Base-by-base conservation (phyloP, 2,888 invertebrate genomes). In the Disparrhopalites patrizii region DNA sequence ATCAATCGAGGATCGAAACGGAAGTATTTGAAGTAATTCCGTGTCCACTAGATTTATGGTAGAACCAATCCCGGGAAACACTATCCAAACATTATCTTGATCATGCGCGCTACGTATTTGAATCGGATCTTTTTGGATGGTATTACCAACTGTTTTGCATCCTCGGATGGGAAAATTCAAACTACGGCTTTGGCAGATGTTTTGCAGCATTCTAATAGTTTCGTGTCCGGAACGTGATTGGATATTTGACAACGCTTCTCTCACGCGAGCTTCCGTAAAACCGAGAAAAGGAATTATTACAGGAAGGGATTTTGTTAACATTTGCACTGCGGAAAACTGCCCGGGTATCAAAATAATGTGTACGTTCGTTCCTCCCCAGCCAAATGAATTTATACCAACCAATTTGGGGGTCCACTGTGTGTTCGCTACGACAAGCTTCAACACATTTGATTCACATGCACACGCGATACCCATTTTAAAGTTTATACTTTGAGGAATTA, bases 11-110 rank as follows among this genome's bases (percentile, higher is more conserved):
- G 85, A 84, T 70, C 86, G 87, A 82, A 97, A 97, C 1, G 83
- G 81, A 62, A 93, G 90, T 70, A 98, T 82, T 69, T 83, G 81
- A 86, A 97, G 87, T 73, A 99, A 83, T 66, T 88, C 85, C 77
- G 87, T 87, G 5, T 56, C 63, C 63, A 65, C 66, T 76, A 93
- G 93, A 54, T 90, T 85, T 97, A 97, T 98, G 81, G 99, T 98
- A 47, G 92, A 89, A 15, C 98, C 98, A 98, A 99, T 98, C 67
- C 99, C 99, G 52, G 95, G 90, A 82, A 94, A 98, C 70, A 98
- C 85, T 80, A 86, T 97, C 93, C 96, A 98, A 64, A 97, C 81
- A 0, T 96, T 93, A 15, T 91, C 85, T 70, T 85, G 84, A 7
- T 60, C 23, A 4, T 40, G 18, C 2, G 27, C 54, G 5, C 75